Evolutionary conservation across 2,113 vertebrate genomes (phyloP).

Genomic region (Pseudolaguvia tuberculata): DNA sequence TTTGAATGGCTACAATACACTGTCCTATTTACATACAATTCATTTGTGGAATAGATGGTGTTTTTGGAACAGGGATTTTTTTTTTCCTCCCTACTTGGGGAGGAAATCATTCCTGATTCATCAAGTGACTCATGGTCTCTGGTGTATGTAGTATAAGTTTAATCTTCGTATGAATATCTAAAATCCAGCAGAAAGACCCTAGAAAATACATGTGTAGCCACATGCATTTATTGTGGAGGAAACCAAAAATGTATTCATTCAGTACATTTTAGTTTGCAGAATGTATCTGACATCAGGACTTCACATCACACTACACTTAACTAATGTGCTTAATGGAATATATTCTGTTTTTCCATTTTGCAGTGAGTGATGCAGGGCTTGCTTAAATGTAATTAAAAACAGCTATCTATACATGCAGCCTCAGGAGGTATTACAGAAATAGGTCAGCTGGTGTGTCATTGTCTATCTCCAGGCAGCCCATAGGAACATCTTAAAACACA

Average conservation of each 20-base stretch:
- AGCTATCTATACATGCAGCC: conserved; percentile 66
- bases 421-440: conserved; percentile 68
- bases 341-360: conserved; percentile 46
- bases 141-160: not conserved
- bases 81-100: no score
- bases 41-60: not conserved
- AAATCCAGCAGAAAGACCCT: not conserved
- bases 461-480: conserved; percentile 66
- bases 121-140: not conserved
- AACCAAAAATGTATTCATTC: conserved; percentile 2
- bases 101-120: no score
- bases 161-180: not conserved
- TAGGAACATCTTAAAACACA: conserved; percentile 70
- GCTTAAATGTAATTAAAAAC: conserved; percentile 79
- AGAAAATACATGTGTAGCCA: not conserved
- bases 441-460: conserved; percentile 75
- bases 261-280: conserved; percentile 34
- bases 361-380: conserved; percentile 64
- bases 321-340: conserved; percentile 46
- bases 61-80: no score
- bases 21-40: not conserved
- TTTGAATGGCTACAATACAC: not conserved
- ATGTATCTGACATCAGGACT: conserved; percentile 31
- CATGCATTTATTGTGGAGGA: not conserved
- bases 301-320: conserved; percentile 42